A percentile compares a stretch with the other conserved stretches of the same genome.
phyloP scores from a whole-genome alignment of 2,797 vertebrate species.

The Darevskia mixta region DNA sequence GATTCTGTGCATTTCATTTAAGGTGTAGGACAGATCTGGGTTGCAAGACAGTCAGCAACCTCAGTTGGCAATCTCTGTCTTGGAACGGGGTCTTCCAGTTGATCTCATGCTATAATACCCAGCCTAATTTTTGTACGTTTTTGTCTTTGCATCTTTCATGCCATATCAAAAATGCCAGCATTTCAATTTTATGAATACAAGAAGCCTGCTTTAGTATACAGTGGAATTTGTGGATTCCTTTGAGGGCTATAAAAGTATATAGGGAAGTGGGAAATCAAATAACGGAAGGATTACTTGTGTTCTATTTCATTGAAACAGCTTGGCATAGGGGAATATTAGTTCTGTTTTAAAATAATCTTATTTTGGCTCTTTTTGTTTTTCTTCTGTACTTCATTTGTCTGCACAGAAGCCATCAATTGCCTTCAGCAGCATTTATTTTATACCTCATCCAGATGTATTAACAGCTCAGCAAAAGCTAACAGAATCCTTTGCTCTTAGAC shows the following conservation, averaged over 20 bases:
- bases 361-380: conserved; percentile 3
- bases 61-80: no score
- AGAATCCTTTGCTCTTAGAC: conserved; percentile 6
- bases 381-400: background rate
- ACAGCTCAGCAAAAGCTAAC: conserved; percentile 5
- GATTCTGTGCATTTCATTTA: no score
- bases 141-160: background rate
- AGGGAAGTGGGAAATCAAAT: background rate
- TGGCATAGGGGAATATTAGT: background rate
- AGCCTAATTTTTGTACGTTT: no score
- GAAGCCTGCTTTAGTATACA: background rate
- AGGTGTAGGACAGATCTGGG: no score
- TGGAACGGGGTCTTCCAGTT: no score
- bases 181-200: background rate
- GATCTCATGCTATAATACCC: no score
- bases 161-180: background rate
- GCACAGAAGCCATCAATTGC: background rate
- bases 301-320: conserved; percentile 3
- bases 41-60: no score
- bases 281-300: background rate
- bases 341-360: conserved; percentile 3
- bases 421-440: background rate
- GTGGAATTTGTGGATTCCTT: background rate
- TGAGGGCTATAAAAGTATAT: background rate
- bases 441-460: background rate